Evolutionary conservation across 2,888 invertebrate genomes (phyloP).

Genomic region (Erannis defoliaria): DNA sequence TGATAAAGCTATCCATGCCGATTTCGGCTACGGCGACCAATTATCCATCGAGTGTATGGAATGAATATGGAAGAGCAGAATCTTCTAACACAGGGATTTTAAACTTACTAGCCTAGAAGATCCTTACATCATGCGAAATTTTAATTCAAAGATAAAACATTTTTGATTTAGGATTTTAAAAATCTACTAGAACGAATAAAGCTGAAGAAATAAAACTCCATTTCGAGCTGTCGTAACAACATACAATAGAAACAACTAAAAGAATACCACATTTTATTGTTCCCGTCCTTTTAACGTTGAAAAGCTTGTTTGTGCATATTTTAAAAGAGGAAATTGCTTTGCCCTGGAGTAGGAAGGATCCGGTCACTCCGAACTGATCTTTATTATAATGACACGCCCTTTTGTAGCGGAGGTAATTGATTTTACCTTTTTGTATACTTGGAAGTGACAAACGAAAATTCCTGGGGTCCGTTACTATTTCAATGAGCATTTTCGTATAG

Average conservation of each 20-base stretch:
- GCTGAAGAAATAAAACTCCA: conserved; percentile 13
- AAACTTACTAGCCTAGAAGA: too few relatives aligned
- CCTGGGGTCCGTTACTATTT: neutral
- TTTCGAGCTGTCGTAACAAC: conserved; percentile 11
- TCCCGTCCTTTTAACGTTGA: conserved; percentile 29
- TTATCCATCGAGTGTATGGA: too few relatives aligned
- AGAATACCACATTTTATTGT: conserved; percentile 31
- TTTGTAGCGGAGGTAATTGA: conserved; percentile 49
- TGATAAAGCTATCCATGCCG: too few relatives aligned
- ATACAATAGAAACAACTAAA: conserved; percentile 24
- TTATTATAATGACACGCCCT: conserved; percentile 45
- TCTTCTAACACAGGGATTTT: too few relatives aligned
- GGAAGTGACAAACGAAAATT: conserved; percentile 13
- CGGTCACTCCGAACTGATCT: conserved; percentile 38
- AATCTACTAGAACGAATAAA: too few relatives aligned
- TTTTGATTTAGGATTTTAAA: too few relatives aligned
- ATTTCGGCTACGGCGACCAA: too few relatives aligned
- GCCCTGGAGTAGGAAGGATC: conserved; percentile 32
- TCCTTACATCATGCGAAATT: too few relatives aligned
- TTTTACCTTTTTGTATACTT: conserved; percentile 38
- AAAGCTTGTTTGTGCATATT: conserved; percentile 49
- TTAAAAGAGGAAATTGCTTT: conserved; percentile 49
- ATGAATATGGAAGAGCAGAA: too few relatives aligned
- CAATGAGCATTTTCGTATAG: too few relatives aligned
- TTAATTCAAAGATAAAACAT: too few relatives aligned